Conservation (phyloP, 2,888 invertebrate species). For the Erebia palarica region DNA sequence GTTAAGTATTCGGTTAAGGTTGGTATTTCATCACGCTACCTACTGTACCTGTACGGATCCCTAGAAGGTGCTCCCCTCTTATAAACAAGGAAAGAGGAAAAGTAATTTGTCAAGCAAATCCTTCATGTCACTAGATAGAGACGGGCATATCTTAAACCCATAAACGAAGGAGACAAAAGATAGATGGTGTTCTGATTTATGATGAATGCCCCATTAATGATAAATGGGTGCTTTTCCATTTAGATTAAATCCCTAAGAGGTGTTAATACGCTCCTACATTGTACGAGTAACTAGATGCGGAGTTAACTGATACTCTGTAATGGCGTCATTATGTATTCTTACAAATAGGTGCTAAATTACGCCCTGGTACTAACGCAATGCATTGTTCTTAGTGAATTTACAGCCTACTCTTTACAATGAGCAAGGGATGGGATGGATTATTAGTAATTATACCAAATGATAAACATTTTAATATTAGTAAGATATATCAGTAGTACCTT, state of each 20-base stretch:
- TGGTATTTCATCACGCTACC: too few species aligned
- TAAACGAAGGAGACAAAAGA: slow-evolving; percentile 41
- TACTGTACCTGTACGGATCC: neutral
- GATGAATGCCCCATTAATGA: slow-evolving; percentile 67
- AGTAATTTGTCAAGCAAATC: slow-evolving; percentile 80
- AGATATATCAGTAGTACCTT: neutral
- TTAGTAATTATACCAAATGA: neutral
- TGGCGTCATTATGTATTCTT: neutral
- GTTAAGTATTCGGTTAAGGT: too few species aligned
- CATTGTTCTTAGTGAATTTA: slow-evolving; percentile 2
- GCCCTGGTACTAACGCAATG: neutral
- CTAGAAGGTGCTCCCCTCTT: slow-evolving; percentile 43
- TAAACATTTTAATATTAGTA: neutral
- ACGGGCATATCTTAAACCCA: slow-evolving; percentile 34
- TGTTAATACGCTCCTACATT: slow-evolving; percentile 44
- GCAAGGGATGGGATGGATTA: neutral
- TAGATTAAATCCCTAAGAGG: slow-evolving; percentile 53
- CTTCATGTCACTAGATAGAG: slow-evolving; percentile 54
- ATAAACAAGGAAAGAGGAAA: slow-evolving; percentile 72
- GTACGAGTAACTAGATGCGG: slow-evolving; percentile 21
- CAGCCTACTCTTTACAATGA: neutral
- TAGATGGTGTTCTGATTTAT: slow-evolving; percentile 49
- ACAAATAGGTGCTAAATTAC: slow-evolving; percentile 4
- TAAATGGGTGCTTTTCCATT: slow-evolving; percentile 57
- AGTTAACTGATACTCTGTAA: neutral